These are phyloP conservation scores for Chalcis sispes DNA, from an alignment of 2,888 invertebrate genomes.

Conservation along the genomic window DNA sequence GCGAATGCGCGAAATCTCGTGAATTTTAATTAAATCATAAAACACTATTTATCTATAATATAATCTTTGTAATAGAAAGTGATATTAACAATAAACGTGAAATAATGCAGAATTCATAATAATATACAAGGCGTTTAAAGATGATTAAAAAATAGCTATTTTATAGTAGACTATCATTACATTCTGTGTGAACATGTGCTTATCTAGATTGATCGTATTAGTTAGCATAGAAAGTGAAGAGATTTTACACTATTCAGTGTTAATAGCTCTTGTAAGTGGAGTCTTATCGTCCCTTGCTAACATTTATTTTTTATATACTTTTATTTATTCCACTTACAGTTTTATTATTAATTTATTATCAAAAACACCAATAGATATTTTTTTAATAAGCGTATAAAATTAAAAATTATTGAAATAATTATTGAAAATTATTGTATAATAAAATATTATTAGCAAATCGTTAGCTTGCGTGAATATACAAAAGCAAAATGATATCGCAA, in stretches of 20 bases:
- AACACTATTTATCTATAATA: too few relatives aligned
- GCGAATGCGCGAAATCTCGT: too few relatives aligned
- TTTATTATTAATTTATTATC: too few relatives aligned
- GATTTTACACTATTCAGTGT: neutral
- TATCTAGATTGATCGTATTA: conserved; percentile 5
- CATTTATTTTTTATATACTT: neutral
- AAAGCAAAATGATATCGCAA: neutral
- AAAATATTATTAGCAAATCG: neutral
- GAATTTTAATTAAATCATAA: too few relatives aligned
- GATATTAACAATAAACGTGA: too few relatives aligned
- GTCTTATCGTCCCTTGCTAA: neutral
- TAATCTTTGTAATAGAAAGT: too few relatives aligned
- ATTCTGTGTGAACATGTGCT: neutral
- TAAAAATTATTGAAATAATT: neutral
- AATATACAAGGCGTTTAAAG: too few relatives aligned
- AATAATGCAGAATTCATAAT: too few relatives aligned
- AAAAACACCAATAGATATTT: too few relatives aligned
- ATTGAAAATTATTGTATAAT: neutral
- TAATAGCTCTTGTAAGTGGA: conserved; percentile 1
- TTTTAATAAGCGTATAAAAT: neutral
- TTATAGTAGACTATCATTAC: neutral
- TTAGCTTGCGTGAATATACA: neutral
- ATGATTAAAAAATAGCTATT: neutral
- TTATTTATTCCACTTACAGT: neutral
- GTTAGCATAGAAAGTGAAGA: conserved; percentile 4